Conservation (phyloP, 2,888 invertebrate species). For the Esperia sulphurella region DNA sequence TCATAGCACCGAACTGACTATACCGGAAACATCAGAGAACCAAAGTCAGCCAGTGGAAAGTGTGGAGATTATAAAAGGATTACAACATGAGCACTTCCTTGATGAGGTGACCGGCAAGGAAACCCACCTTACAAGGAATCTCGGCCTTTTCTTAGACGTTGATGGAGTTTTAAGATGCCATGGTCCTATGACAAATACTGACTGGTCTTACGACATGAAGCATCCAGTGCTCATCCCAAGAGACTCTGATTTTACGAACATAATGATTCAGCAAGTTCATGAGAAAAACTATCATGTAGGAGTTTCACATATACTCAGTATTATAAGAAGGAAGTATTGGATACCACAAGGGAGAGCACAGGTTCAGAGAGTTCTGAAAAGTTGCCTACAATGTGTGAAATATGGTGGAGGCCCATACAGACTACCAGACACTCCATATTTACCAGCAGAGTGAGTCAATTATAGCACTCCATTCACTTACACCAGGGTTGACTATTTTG, state of each 20-base stretch:
- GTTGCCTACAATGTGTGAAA: constrained; percentile 8
- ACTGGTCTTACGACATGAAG: neutral
- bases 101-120: neutral
- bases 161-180: neutral
- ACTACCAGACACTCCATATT: constrained; percentile 9
- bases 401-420: constrained; percentile 12
- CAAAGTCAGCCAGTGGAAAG: neutral
- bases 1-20: no score
- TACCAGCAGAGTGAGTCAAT: constrained; percentile 10
- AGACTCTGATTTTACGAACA: no score
- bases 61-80: neutral
- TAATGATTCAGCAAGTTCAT: no score
- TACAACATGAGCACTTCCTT: neutral
- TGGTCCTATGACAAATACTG: neutral
- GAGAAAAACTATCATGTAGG: constrained; percentile 9
- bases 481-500: constrained; percentile 10
- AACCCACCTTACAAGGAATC: neutral
- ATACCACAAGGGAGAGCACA: constrained; percentile 6
- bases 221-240: no score
- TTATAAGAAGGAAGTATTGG: constrained; percentile 5
- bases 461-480: constrained; percentile 8
- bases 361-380: constrained; percentile 7
- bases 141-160: neutral
- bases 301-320: constrained; percentile 2
- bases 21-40: no score